Conservation (phyloP, 2,888 invertebrate species). For the Cephus pulcher region DNA sequence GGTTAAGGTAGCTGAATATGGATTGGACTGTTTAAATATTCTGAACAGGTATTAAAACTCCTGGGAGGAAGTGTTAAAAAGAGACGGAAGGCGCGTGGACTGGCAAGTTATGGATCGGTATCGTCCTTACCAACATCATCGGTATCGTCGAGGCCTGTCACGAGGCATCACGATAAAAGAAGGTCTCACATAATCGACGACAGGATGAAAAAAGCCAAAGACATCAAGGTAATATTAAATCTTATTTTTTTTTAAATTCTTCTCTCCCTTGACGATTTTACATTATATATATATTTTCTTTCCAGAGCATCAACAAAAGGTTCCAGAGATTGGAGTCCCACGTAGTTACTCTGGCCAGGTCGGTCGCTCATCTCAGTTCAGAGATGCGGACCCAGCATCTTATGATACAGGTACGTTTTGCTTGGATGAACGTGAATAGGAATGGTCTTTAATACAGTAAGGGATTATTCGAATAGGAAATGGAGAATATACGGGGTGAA, state of each 20-base stretch:
- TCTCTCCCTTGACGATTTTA: not conserved
- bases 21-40: not conserved
- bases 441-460: not conserved
- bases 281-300: slow-evolving; percentile 12
- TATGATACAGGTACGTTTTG: slow-evolving; percentile 74
- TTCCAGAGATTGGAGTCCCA: slow-evolving; percentile 91
- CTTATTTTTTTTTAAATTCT: not conserved
- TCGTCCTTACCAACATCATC: slow-evolving; percentile 87
- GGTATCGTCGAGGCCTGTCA: slow-evolving; percentile 80
- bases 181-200: slow-evolving; percentile 75
- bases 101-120: slow-evolving; percentile 78
- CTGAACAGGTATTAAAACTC: slow-evolving; percentile 70
- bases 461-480: slow-evolving; percentile 73
- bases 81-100: slow-evolving; percentile 59
- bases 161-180: slow-evolving; percentile 73
- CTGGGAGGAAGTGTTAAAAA: slow-evolving; percentile 71
- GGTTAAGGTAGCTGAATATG: slow-evolving; percentile 4
- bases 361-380: slow-evolving; percentile 90
- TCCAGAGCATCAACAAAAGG: slow-evolving; percentile 83
- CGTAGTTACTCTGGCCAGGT: slow-evolving; percentile 89
- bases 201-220: slow-evolving; percentile 77
- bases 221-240: slow-evolving; percentile 71
- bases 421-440: not conserved
- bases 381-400: slow-evolving; percentile 92
- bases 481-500: slow-evolving; percentile 88